Evolutionary conservation across 2,113 vertebrate species (phyloP).

Genomic region (Elachura formosa): DNA sequence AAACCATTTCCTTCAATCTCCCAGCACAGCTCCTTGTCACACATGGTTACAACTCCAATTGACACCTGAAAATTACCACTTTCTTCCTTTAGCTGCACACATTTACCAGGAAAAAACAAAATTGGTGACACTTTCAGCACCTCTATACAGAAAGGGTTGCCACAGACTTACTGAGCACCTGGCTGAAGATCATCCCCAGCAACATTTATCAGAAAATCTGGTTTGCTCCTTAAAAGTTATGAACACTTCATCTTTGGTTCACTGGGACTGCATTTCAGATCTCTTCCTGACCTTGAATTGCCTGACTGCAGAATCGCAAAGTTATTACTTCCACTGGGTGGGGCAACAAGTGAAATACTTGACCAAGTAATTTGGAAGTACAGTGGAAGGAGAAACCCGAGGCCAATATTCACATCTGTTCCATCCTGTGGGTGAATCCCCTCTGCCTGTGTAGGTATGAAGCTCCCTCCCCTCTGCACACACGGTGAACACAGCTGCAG

Average conservation of each 20-base stretch:
- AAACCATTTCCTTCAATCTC: neutral
- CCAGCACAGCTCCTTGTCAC: neutral
- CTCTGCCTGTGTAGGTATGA: neutral
- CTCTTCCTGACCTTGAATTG: neutral
- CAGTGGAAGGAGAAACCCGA: neutral
- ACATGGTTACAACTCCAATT: neutral
- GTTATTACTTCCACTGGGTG: neutral
- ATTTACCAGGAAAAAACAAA: neutral
- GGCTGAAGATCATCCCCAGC: neutral
- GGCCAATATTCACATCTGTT: accelerated
- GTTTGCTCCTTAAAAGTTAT: neutral
- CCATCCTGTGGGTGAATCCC: neutral
- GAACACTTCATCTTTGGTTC: neutral
- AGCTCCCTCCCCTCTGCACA: neutral
- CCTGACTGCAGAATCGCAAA: neutral
- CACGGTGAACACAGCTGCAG: neutral
- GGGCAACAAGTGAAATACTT: neutral
- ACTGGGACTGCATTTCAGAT: neutral
- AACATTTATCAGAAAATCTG: neutral
- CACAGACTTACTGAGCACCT: neutral
- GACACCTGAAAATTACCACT: neutral
- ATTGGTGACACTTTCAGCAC: neutral
- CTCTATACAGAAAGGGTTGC: neutral
- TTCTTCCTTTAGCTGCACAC: neutral
- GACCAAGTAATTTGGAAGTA: neutral